These are phyloP conservation scores for Catharus ustulatus DNA, from an alignment of 2,797 vertebrate genomes.

Conservation along the genomic window DNA sequence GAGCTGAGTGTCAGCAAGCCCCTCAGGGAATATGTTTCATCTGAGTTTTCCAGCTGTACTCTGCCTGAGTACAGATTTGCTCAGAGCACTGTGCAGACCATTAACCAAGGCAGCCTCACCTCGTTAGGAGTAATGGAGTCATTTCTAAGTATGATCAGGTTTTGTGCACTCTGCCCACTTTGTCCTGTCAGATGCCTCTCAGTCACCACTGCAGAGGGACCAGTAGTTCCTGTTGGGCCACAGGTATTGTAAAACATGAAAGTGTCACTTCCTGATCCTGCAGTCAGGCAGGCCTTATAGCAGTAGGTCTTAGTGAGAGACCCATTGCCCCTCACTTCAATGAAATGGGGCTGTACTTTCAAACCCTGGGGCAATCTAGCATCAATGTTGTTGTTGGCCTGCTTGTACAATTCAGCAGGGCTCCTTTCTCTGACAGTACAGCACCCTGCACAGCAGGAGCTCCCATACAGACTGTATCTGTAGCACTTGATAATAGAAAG, in stretches of 20 bases:
- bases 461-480: slow-evolving; percentile 86
- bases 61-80: not conserved
- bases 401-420: slow-evolving; percentile 79
- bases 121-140: slow-evolving; percentile 80
- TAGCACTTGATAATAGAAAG: slow-evolving; percentile 91
- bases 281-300: slow-evolving; percentile 95
- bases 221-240: slow-evolving; percentile 83
- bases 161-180: slow-evolving; percentile 87
- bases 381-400: slow-evolving; percentile 91
- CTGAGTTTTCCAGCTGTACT: not conserved
- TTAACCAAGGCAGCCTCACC: slow-evolving; percentile 68
- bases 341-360: slow-evolving; percentile 94
- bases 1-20: not conserved
- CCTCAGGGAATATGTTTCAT: not conserved
- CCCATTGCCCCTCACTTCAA: slow-evolving; percentile 94
- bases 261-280: slow-evolving; percentile 95
- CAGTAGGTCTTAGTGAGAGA: slow-evolving; percentile 97
- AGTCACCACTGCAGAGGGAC: slow-evolving; percentile 85
- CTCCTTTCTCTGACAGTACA: slow-evolving; percentile 86
- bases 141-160: slow-evolving; percentile 82
- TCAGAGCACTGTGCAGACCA: not conserved
- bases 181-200: slow-evolving; percentile 94
- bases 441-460: slow-evolving; percentile 87
- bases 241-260: slow-evolving; percentile 99
- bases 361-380: slow-evolving; percentile 85